Percentiles rank a stretch among this genome's conserved stretches.
Conservation (phyloP, 2,797 vertebrate genomes). For the Gorsachius magnificus region DNA sequence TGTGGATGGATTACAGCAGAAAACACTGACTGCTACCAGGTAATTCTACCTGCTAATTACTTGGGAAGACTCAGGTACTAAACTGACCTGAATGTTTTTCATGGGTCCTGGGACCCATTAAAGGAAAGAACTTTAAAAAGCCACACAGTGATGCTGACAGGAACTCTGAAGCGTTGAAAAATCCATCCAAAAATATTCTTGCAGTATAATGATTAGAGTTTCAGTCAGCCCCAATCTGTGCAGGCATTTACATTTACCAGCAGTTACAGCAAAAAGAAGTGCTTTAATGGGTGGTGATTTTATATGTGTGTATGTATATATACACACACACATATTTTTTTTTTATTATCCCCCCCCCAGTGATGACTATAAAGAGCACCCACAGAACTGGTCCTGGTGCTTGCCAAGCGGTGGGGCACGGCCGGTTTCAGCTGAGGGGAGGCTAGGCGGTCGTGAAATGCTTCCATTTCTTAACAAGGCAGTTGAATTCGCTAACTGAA, state of each 20-base stretch:
- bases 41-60: constrained; percentile 77
- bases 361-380: constrained; percentile 17
- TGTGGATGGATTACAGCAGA: constrained; percentile 56
- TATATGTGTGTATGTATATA: not conserved
- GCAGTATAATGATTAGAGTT: constrained; percentile 63
- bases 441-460: not conserved
- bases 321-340: not conserved
- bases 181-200: constrained; percentile 71
- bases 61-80: constrained; percentile 67
- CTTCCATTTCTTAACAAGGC: not conserved
- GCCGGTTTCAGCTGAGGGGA: not conserved
- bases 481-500: not conserved
- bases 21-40: constrained; percentile 65
- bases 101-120: constrained; percentile 67
- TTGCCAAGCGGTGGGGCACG: not conserved
- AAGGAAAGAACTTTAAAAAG: constrained; percentile 56
- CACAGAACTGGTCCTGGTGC: not conserved
- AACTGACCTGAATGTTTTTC: constrained; percentile 72
- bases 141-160: constrained; percentile 55
- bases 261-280: constrained; percentile 66
- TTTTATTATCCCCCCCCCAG: not conserved
- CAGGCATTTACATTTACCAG: constrained; percentile 59
- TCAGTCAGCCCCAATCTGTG: constrained; percentile 34
- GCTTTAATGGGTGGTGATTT: constrained; percentile 36
- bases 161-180: constrained; percentile 69